A percentile compares a stretch with the other conserved stretches of the same genome.
Evolutionary conservation across 2,888 invertebrate genomes (phyloP).

Genomic region (Adelphocoris suturalis): DNA sequence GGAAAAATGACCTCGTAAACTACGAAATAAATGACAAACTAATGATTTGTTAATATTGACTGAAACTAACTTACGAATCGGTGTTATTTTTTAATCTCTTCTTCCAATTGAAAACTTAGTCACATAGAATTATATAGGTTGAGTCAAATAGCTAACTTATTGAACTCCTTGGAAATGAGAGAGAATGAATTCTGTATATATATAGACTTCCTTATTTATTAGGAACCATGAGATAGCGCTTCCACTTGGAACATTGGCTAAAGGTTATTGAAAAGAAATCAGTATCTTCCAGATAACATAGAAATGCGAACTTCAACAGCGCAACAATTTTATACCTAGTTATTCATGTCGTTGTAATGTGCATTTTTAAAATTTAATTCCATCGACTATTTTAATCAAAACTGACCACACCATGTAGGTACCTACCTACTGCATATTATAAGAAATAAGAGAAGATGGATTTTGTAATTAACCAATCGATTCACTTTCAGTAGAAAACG

Average conservation of each 20-base stretch:
- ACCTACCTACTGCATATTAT: no score
- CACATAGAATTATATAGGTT: background rate
- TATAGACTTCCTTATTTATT: background rate
- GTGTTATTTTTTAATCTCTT: background rate
- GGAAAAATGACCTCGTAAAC: background rate
- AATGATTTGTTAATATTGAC: background rate
- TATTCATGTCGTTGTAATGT: background rate
- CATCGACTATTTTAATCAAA: background rate
- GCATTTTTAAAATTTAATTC: background rate
- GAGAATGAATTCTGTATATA: background rate
- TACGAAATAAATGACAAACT: slow-evolving; percentile 1
- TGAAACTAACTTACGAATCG: slow-evolving; percentile 7
- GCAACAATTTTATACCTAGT: background rate
- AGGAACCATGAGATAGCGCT: background rate
- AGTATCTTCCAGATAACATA: background rate
- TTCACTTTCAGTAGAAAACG: no score
- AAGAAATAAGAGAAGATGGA: no score
- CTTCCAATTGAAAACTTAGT: background rate
- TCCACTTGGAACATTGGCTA: background rate
- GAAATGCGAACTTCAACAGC: background rate
- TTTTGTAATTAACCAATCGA: no score
- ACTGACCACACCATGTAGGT: no score
- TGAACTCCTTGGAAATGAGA: background rate
- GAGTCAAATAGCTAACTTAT: background rate
- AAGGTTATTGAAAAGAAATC: background rate